phyloP scores from a whole-genome alignment of 1,140 invertebrate species.

The Lepidostoma basale region DNA sequence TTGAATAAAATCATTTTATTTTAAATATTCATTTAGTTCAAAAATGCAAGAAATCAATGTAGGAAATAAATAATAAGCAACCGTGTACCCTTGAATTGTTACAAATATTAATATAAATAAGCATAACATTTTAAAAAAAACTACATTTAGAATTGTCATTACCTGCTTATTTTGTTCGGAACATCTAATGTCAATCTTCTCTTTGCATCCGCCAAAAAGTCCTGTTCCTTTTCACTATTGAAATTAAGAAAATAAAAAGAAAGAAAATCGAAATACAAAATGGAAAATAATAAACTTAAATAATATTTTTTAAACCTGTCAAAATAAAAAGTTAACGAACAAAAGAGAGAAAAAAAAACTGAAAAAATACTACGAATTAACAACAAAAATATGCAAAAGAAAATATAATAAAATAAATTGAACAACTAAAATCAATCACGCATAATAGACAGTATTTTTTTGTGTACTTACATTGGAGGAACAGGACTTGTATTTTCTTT shows the following conservation, averaged over 20 bases:
- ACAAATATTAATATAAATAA: no score
- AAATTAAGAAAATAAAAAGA: conserved; percentile 33
- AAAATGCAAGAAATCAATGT: no score
- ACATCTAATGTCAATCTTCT: conserved; percentile 36
- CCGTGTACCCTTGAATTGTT: no score
- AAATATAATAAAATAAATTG: conserved; percentile 3
- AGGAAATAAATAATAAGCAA: no score
- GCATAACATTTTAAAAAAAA: no score
- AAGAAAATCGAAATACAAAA: conserved; percentile 22
- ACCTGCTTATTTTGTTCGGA: conserved; percentile 33
- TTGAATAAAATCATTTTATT: no score
- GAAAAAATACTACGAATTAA: background rate
- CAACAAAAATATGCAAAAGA: conserved; percentile 14
- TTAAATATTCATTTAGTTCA: no score
- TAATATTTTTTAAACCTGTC: background rate
- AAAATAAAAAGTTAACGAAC: background rate
- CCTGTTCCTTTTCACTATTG: conserved; percentile 32
- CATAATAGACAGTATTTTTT: conserved; percentile 7
- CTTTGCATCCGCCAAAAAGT: conserved; percentile 29
- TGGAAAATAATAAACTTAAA: conserved; percentile 16
- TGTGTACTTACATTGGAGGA: conserved; percentile 36
- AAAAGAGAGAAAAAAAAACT: background rate
- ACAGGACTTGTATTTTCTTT: conserved; percentile 32
- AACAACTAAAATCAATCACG: conserved; percentile 22
- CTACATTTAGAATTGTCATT: background rate